phyloP scores from a whole-genome alignment of 1,140 invertebrate species.

The Drosophila ohnishii region DNA sequence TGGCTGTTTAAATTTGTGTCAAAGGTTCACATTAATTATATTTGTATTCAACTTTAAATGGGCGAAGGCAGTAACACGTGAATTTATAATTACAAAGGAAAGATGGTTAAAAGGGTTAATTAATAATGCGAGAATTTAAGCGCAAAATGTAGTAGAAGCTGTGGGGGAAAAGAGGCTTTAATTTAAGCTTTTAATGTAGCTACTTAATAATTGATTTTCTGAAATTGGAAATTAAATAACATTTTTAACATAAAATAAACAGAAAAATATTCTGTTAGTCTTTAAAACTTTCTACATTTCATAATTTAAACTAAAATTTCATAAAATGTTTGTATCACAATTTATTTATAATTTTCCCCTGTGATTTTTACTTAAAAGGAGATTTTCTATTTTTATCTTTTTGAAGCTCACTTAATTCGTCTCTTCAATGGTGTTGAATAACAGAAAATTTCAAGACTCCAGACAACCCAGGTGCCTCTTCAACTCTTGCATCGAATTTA shows the following conservation, averaged over 20 bases:
- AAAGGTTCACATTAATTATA: slow-evolving; percentile 26
- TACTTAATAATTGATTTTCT: not conserved
- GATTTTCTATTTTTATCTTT: not conserved
- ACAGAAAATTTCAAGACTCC: slow-evolving; percentile 4
- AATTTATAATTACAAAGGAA: slow-evolving; percentile 8
- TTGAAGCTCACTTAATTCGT: not conserved
- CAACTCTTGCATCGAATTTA: slow-evolving; percentile 40
- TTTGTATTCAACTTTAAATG: slow-evolving; percentile 6
- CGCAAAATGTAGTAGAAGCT: not conserved
- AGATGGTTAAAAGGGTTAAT: slow-evolving; percentile 2
- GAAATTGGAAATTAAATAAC: not conserved
- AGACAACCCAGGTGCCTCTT: not conserved
- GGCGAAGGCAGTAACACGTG: slow-evolving; percentile 5
- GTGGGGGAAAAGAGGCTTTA: too few species aligned
- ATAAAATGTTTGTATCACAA: not conserved
- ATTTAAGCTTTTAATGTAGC: not conserved
- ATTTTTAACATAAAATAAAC: not conserved
- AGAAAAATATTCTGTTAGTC: not conserved
- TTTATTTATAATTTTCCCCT: not conserved
- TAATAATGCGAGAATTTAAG: not conserved
- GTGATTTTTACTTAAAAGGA: not conserved
- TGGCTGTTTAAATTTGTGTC: slow-evolving; percentile 14
- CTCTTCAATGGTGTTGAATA: not conserved
- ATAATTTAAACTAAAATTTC: not conserved
- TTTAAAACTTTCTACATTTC: not conserved